A percentile compares a stretch with the other conserved stretches of the same genome.
phyloP scores from a whole-genome alignment of 1,140 invertebrate species.

The Pogonomyrmex californicus region DNA sequence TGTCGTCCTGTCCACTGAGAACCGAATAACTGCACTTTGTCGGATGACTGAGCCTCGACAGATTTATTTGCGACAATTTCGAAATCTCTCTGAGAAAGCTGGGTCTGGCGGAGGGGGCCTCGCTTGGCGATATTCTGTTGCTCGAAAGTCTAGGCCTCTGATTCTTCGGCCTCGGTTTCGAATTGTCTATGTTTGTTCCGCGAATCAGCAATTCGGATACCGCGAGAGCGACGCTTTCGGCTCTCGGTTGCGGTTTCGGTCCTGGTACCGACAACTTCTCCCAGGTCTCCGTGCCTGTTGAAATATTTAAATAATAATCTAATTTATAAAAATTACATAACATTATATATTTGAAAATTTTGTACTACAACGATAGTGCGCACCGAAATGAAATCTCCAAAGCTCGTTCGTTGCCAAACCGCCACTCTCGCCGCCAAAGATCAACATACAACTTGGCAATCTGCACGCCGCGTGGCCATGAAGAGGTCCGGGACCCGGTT shows the following conservation, averaged over 20 bases:
- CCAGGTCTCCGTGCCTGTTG: conserved; percentile 92
- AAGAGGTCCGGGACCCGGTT: conserved; percentile 91
- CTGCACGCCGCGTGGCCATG: conserved; percentile 94
- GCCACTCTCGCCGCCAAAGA: conserved; percentile 94
- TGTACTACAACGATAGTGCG: conserved; percentile 55
- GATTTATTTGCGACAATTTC: conserved; percentile 91
- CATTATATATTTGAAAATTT: background rate
- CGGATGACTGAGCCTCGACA: conserved; percentile 89
- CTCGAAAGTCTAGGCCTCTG: conserved; percentile 84
- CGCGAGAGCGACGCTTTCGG: conserved; percentile 78
- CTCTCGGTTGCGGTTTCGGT: conserved; percentile 91
- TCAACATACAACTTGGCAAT: conserved; percentile 92
- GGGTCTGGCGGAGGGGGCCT: conserved; percentile 79
- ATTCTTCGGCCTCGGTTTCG: conserved; percentile 79
- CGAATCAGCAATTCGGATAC: conserved; percentile 75
- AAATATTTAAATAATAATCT: conserved; percentile 41
- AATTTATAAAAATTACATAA: background rate
- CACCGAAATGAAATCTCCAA: conserved; percentile 96
- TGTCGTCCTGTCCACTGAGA: conserved; percentile 90
- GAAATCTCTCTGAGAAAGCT: conserved; percentile 91
- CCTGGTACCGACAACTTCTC: conserved; percentile 91
- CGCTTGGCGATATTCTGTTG: conserved; percentile 83
- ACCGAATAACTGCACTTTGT: conserved; percentile 91
- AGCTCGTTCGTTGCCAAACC: conserved; percentile 93
- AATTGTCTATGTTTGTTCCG: conserved; percentile 81